These are phyloP conservation scores for Pelosia muscerda DNA, from an alignment of 2,888 invertebrate species.

Conservation along the genomic window DNA sequence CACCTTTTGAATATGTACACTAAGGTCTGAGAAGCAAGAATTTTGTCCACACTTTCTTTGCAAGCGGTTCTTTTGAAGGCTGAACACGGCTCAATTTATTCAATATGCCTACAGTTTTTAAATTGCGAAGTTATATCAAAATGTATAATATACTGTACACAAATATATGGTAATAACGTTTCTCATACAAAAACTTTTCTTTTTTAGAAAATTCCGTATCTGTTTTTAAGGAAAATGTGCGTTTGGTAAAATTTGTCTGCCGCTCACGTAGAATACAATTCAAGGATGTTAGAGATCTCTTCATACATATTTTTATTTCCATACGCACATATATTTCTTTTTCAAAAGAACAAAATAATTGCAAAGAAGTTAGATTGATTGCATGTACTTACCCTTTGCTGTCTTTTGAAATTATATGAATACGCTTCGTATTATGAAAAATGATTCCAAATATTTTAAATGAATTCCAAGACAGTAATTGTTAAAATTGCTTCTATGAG, in stretches of 20 bases:
- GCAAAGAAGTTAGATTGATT: constrained; percentile 12
- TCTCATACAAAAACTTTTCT: constrained; percentile 52
- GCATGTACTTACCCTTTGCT: constrained; percentile 9
- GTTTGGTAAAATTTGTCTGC: constrained; percentile 68
- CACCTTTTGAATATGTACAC: constrained; percentile 34
- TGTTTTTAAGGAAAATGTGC: constrained; percentile 61
- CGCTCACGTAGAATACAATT: constrained; percentile 70
- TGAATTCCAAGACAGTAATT: constrained; percentile 52
- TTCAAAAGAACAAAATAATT: constrained; percentile 36
- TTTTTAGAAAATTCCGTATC: constrained; percentile 66
- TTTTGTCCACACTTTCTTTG: constrained; percentile 40
- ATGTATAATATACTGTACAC: background rate
- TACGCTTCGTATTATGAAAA: constrained; percentile 16
- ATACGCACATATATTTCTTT: constrained; percentile 52
- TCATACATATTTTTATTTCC: constrained; percentile 65
- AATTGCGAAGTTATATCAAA: constrained; percentile 22
- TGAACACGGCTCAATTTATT: constrained; percentile 11
- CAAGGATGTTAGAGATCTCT: constrained; percentile 68
- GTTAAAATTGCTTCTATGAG: constrained; percentile 45
- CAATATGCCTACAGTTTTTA: constrained; percentile 31
- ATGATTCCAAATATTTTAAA: constrained; percentile 43
- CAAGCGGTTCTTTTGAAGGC: constrained; percentile 30
- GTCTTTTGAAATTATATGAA: background rate
- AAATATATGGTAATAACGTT: constrained; percentile 29
- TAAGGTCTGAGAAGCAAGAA: constrained; percentile 33